Percentiles rank a stretch among this genome's conserved stretches.
These are phyloP conservation scores for Riptortus pedestris DNA, from an alignment of 1,140 invertebrate genomes.

Conservation along the genomic window DNA sequence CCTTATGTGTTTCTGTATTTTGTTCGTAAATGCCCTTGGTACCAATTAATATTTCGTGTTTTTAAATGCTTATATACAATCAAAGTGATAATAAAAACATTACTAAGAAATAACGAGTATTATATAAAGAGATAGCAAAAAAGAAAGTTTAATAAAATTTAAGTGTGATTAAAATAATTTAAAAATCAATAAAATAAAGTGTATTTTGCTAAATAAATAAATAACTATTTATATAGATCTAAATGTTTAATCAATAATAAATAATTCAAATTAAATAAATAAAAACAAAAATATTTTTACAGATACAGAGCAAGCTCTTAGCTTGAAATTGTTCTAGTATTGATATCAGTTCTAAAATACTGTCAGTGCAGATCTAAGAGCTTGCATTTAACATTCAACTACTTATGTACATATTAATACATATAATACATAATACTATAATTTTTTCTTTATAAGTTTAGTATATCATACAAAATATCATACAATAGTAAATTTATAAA, in stretches of 20 bases:
- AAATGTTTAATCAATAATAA: too few species aligned
- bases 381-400: background rate
- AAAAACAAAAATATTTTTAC: background rate
- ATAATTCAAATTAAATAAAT: too few species aligned
- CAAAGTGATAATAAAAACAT: too few species aligned
- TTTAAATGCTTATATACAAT: too few species aligned
- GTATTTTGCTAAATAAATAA: background rate
- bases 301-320: slow-evolving; percentile 11
- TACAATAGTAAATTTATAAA: slow-evolving; percentile 4
- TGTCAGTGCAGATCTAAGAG: slow-evolving; percentile 6
- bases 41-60: too few species aligned
- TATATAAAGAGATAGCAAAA: too few species aligned
- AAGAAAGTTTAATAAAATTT: too few species aligned
- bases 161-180: too few species aligned
- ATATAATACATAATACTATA: background rate
- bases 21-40: too few species aligned
- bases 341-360: background rate
- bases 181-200: slow-evolving; percentile 6
- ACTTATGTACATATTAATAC: background rate
- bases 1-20: too few species aligned
- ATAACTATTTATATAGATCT: slow-evolving; percentile 1
- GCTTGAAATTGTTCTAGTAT: background rate
- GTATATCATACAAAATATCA: slow-evolving; percentile 2
- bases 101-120: too few species aligned
- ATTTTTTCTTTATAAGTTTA: background rate